Base-by-base conservation (phyloP, 2,888 invertebrate genomes). In the Drosophila melanosoma region DNA sequence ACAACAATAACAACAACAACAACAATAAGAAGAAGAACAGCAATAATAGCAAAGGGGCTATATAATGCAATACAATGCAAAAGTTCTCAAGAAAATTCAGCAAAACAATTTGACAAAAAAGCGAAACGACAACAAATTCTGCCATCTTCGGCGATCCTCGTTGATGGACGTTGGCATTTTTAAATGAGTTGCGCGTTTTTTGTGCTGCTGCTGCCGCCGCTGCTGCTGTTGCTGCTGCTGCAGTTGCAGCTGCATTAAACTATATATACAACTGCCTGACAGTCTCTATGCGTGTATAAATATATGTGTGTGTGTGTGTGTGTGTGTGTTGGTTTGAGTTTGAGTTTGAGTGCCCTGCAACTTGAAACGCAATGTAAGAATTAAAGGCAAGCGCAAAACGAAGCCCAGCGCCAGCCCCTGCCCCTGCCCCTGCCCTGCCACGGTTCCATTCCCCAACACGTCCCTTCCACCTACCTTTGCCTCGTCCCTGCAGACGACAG, bases 91-190 rank as follows among this genome's bases (percentile, higher is more conserved):
- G 87, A 90, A 90, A 90, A 87, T 87, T 90, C 87, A 90, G 88
- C 89, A 87, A 90, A 90, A 87, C 90, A 87, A 90, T 87, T 87
- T 87, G 87, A 87, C 87, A 87, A 87, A 87, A 89, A 87, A 90
- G 89, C 87, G 89, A 87, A 88, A 90, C 87, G 88, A 88, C 87
- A 88, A 90, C 90, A 87, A 88, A 88, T 90, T 88, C 87, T 89
- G 90, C 90, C 90, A 90, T 87, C 90, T 90, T 90, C 90, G 87
- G 87, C 90, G 87, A 90, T 88, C 88, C 87, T 88, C 88, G 88
- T 89, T 88, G 87, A 88, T 88, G 90, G 90, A 88, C 87, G 90
- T 88, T 88, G 87, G 87, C 90, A 88, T 88, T 88, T 88, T 88
- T 89, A 88, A 88, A 88, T 90, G 87, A 88, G 87, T 89, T 88